Percentiles rank a stretch among this genome's conserved stretches.
These are phyloP conservation scores for Microtus oregoni DNA, from an alignment of 2,113 vertebrate genomes.

Conservation along the genomic window DNA sequence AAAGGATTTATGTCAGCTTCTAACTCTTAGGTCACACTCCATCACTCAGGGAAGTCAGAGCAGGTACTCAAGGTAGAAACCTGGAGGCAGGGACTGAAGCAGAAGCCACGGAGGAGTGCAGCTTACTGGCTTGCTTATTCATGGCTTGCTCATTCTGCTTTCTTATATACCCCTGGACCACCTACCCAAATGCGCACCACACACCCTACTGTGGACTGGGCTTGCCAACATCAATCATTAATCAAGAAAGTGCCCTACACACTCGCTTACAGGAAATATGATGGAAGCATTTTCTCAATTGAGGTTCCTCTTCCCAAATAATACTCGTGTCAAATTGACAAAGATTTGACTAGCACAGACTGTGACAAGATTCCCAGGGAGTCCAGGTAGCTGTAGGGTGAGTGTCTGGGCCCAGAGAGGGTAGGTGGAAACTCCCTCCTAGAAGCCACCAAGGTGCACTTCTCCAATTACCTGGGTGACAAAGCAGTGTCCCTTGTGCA, in stretches of 20 bases:
- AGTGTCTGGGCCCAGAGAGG: accelerated
- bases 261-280: too few relatives aligned
- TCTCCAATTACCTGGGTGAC: background rate
- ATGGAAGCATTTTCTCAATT: background rate
- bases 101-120: background rate
- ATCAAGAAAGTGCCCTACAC: background rate
- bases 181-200: background rate
- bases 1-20: background rate
- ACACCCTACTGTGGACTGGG: background rate
- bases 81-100: background rate
- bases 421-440: accelerated
- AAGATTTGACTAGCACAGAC: background rate
- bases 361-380: background rate
- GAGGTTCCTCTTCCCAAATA: background rate
- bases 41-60: background rate
- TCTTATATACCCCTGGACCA: background rate
- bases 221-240: background rate
- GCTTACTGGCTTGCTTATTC: background rate
- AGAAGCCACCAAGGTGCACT: accelerated
- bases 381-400: background rate
- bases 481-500: accelerated
- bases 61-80: background rate
- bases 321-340: background rate
- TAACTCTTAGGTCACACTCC: background rate
- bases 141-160: background rate